Evolutionary conservation across 2,113 vertebrate species (phyloP).

Genomic region (Tragelaphus strepsiceros): DNA sequence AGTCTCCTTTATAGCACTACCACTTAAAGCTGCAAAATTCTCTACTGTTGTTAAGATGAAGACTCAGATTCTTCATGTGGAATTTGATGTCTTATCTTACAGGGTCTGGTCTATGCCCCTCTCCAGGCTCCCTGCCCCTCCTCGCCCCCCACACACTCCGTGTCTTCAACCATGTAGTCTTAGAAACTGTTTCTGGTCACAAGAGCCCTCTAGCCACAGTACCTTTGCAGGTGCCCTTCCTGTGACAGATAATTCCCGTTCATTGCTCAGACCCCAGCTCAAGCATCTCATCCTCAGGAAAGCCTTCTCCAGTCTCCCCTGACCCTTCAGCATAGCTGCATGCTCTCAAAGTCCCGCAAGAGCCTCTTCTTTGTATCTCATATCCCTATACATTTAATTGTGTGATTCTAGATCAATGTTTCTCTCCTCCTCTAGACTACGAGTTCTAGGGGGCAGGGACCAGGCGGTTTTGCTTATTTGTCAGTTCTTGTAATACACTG

Average conservation of each 20-base stretch:
- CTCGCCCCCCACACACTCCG: fast-evolving
- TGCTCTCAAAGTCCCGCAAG: fast-evolving
- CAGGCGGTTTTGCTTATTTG: not conserved
- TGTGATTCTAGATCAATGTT: not conserved
- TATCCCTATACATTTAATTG: not conserved
- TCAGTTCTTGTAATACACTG: not conserved
- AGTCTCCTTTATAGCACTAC: not conserved
- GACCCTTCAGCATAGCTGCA: fast-evolving
- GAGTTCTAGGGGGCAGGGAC: not conserved
- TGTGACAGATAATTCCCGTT: not conserved
- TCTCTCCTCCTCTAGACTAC: not conserved
- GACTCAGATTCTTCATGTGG: not conserved
- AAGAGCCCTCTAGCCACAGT: not conserved
- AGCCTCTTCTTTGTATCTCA: not conserved
- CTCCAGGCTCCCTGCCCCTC: not conserved
- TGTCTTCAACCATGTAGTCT: not conserved
- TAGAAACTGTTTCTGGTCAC: not conserved
- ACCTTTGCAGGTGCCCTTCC: not conserved
- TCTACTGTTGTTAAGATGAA: not conserved
- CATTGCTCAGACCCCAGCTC: not conserved
- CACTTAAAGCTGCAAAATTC: not conserved
- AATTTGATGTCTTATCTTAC: not conserved
- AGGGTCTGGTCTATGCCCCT: fast-evolving
- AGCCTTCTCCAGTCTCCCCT: not conserved
- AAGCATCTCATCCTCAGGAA: not conserved